A percentile compares a stretch with the other conserved stretches of the same genome.
These are phyloP conservation scores for Triplophysa tibetana DNA, from an alignment of 2,113 vertebrate genomes.

Conservation along the genomic window DNA sequence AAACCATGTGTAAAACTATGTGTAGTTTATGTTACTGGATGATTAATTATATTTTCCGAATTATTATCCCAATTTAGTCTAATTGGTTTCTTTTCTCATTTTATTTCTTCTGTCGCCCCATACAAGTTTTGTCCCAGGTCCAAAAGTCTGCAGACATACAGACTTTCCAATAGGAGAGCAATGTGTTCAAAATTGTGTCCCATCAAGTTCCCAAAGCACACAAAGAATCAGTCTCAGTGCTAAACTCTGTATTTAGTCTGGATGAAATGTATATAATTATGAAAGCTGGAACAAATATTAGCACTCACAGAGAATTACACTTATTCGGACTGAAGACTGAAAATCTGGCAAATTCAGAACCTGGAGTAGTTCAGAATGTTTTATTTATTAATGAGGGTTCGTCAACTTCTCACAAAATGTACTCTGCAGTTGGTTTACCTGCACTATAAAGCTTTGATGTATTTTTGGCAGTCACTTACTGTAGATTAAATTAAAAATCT, in stretches of 20 bases:
- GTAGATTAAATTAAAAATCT: too few relatives aligned
- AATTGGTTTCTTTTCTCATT: constrained; percentile 27
- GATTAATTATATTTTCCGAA: constrained; percentile 28
- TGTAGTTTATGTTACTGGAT: background rate
- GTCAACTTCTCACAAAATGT: constrained; percentile 7
- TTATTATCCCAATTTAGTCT: constrained; percentile 13
- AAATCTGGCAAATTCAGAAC: background rate
- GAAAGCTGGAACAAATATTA: constrained; percentile 36
- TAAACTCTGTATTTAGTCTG: constrained; percentile 23
- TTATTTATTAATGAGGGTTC: background rate
- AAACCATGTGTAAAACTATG: background rate
- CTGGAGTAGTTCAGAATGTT: background rate
- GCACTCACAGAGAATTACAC: background rate
- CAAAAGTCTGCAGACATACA: constrained; percentile 33
- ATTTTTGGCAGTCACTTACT: too few relatives aligned
- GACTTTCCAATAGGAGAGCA: background rate
- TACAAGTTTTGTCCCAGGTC: constrained; percentile 34
- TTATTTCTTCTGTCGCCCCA: constrained; percentile 2
- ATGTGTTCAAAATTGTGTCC: background rate
- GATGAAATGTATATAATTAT: constrained; percentile 37
- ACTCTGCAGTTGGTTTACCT: background rate
- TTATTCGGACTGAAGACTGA: background rate
- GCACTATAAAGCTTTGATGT: too few relatives aligned
- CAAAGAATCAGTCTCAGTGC: background rate
- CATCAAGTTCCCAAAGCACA: constrained; percentile 1